Conservation (phyloP, 2,888 invertebrate genomes). For the Ornithoptera priamus region DNA sequence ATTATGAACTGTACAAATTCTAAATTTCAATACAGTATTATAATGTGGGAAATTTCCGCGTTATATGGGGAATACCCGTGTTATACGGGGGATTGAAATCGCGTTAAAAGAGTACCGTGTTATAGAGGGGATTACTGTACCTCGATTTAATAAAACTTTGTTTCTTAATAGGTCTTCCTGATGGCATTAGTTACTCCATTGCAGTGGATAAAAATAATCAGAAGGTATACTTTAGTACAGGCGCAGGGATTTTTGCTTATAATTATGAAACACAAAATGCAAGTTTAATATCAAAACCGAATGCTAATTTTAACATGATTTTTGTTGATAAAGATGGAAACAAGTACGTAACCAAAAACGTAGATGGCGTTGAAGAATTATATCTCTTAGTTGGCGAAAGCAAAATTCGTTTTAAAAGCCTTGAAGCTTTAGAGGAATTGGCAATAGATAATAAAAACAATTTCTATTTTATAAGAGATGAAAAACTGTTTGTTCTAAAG, state of each 20-base stretch:
- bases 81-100: too few species aligned
- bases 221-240: slow-evolving; percentile 64
- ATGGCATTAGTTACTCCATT: slow-evolving; percentile 59
- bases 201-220: slow-evolving; percentile 57
- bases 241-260: slow-evolving; percentile 58
- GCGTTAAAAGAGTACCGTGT: too few species aligned
- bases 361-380: slow-evolving; percentile 58
- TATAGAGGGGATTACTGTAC: too few species aligned
- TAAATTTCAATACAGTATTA: too few species aligned
- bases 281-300: slow-evolving; percentile 45
- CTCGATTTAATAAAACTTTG: not conserved
- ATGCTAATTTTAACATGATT: slow-evolving; percentile 57
- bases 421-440: slow-evolving; percentile 59
- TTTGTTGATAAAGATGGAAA: slow-evolving; percentile 65
- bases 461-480: slow-evolving; percentile 61
- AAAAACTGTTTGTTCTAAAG: slow-evolving; percentile 56
- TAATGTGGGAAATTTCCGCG: too few species aligned
- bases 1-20: too few species aligned
- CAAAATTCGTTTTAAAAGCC: slow-evolving; percentile 52
- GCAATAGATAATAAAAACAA: slow-evolving; percentile 63
- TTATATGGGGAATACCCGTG: too few species aligned
- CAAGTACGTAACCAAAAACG: slow-evolving; percentile 59
- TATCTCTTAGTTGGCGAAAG: slow-evolving; percentile 55
- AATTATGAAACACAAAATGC: slow-evolving; percentile 54
- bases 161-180: slow-evolving; percentile 53